phyloP scores from a whole-genome alignment of 2,888 invertebrate species.

The Thera obeliscata region DNA sequence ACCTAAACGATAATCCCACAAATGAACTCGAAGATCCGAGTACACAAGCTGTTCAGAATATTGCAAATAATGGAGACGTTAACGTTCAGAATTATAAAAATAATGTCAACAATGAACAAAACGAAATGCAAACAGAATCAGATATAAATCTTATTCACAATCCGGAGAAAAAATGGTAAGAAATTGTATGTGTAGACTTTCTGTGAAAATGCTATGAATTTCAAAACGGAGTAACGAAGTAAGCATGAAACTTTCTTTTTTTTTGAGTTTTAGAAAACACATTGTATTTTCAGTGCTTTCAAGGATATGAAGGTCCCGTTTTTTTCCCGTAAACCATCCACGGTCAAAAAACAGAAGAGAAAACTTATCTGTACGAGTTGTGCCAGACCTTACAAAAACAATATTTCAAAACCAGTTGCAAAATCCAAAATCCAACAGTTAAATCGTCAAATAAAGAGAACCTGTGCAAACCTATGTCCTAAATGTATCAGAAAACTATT shows the following conservation, averaged over 20 bases:
- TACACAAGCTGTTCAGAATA: conserved; percentile 8
- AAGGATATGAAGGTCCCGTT: conserved; percentile 66
- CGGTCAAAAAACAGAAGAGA: conserved; percentile 53
- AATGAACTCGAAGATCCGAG: conserved; percentile 7
- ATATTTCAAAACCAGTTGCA: conserved; percentile 6
- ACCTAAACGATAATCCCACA: conserved; percentile 5
- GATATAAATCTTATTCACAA: conserved; percentile 34
- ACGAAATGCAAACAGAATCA: conserved; percentile 32
- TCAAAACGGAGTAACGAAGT: no score
- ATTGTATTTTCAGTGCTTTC: conserved; percentile 53
- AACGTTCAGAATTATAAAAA: conserved; percentile 30
- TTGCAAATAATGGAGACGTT: conserved; percentile 31
- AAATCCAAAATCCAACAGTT: conserved; percentile 10
- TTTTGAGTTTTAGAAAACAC: no score
- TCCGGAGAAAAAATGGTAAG: conserved; percentile 57
- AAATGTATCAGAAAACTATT: conserved; percentile 34
- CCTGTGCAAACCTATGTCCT: conserved; percentile 32
- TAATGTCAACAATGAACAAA: conserved; percentile 37
- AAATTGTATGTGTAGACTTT: neutral
- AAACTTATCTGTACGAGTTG: conserved; percentile 51
- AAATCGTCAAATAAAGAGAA: conserved; percentile 20
- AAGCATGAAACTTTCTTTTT: no score
- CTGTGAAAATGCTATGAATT: neutral
- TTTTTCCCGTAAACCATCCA: conserved; percentile 65
- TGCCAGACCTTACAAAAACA: conserved; percentile 35